Conservation (phyloP, 2,113 vertebrate species). For the Merops nubicus region DNA sequence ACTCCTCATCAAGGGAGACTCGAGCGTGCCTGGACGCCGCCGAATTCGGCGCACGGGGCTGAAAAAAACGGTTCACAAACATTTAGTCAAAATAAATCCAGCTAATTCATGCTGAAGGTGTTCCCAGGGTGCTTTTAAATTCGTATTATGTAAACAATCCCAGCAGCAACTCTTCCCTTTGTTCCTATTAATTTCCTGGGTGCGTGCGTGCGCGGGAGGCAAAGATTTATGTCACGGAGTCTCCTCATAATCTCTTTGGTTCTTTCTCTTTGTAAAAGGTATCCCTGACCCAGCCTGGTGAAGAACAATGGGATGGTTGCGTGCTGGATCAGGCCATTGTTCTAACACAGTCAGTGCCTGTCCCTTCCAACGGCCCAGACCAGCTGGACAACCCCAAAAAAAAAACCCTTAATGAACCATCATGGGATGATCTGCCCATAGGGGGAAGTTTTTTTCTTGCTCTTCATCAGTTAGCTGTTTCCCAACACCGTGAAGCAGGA, state of each 20-base stretch:
- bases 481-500: rapidly evolving
- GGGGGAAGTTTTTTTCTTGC: background rate
- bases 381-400: background rate
- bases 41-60: background rate
- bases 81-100: background rate
- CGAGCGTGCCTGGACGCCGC: rapidly evolving
- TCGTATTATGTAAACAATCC: constrained; percentile 24
- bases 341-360: rapidly evolving
- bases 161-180: constrained; percentile 63
- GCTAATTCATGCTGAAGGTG: constrained; percentile 9
- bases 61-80: background rate
- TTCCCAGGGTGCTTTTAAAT: background rate
- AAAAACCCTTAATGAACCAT: background rate
- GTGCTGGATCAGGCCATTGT: background rate
- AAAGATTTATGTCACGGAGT: background rate
- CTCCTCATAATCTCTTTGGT: background rate
- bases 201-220: rapidly evolving
- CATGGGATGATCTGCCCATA: background rate
- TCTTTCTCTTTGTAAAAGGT: background rate
- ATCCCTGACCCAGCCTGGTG: background rate
- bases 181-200: constrained; percentile 45
- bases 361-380: background rate
- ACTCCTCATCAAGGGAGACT: background rate
- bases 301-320: background rate
- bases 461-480: background rate